Evolutionary conservation across 1,140 invertebrate species (phyloP).

Genomic region (Onthophagus taurus): DNA sequence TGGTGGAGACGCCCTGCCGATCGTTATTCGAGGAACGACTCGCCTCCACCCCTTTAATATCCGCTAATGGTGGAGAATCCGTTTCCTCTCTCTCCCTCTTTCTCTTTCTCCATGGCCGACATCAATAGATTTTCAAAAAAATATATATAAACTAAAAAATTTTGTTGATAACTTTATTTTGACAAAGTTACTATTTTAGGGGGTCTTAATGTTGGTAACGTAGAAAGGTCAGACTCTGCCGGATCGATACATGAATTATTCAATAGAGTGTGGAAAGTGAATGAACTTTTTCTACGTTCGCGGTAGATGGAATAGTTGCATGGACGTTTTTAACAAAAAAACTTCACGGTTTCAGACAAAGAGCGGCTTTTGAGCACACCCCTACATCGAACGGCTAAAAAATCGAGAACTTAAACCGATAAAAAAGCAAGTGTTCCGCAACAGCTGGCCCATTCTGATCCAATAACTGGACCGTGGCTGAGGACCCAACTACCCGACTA

Average conservation of each 20-base stretch:
- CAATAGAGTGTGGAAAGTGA: conserved; percentile 38
- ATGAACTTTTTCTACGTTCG: conserved; percentile 36
- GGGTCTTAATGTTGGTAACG: conserved; percentile 37
- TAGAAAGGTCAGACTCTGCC: conserved; percentile 37
- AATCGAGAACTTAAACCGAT: background rate
- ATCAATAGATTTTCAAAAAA: conserved; percentile 1
- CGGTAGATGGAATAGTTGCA: too few species aligned
- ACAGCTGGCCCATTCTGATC: conserved; percentile 28
- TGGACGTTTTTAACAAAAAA: background rate
- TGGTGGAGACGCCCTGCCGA: conserved; percentile 18
- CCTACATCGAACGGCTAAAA: background rate
- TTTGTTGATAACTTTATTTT: conserved; percentile 1
- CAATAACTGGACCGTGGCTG: conserved; percentile 29
- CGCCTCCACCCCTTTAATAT: conserved; percentile 30
- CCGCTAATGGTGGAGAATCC: conserved; percentile 26
- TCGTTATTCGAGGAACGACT: conserved; percentile 34
- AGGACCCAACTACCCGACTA: conserved; percentile 30
- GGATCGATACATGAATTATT: conserved; percentile 40
- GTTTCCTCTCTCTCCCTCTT: conserved; percentile 4
- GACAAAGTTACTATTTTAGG: background rate
- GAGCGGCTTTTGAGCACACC: too few species aligned
- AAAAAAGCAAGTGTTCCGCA: conserved; percentile 12
- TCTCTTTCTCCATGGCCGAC: conserved; percentile 4
- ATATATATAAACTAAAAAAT: background rate
- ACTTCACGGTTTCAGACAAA: background rate